Evolutionary conservation across 2,113 vertebrate species (phyloP), one percentile per base, ranked within the genome.

Genomic region (Cyrtonyx montezumae): DNA sequence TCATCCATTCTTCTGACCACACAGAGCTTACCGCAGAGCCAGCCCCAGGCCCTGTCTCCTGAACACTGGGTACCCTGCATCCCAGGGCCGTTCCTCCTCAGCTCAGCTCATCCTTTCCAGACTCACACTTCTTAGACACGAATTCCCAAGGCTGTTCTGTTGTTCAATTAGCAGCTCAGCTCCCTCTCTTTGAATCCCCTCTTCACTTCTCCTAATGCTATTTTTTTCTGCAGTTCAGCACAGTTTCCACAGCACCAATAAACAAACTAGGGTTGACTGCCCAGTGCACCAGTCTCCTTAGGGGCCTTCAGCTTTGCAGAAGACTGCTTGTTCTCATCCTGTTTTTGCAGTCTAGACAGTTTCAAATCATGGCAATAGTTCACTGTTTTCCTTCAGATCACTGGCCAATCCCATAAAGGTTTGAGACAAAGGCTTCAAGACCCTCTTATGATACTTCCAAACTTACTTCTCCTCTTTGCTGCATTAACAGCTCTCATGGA

Each of bases 191-290:
- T 69, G n/a, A 95, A 87, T 23, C 42, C 48, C 25, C 14, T 73
- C 69, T 66, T 83, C 17, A 10, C 22, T 86, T 30, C 37, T 65
- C 23, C 59, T 56, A 36, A 70, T 61, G 26, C 28, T 18, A 9
- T 20, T 65, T 83, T 66, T 70, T 75, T 1, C 63, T 85, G 25
- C 36, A 6, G 3, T 76, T 86, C 53, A 36, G 88, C 76, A 88
- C 7, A 81, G 75, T 90, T 96, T 90, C 78, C 94, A 95, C 61
- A 93, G 51, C n/a, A 73, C 25, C 48, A 61, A 11, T 63, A 94
- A 94, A 90, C 40, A 91, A 79, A 21, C 18, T 19, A 15, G 32
- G 4, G 13, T 25, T 90, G 56, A 75, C 30, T 42, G 18, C 56
- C 62, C 5, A 2, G 51, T 82, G 79, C 56, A 56, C 36, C 71